Evolutionary conservation across 2,113 vertebrate species (phyloP).

Genomic region (Lepisosteus oculatus): DNA sequence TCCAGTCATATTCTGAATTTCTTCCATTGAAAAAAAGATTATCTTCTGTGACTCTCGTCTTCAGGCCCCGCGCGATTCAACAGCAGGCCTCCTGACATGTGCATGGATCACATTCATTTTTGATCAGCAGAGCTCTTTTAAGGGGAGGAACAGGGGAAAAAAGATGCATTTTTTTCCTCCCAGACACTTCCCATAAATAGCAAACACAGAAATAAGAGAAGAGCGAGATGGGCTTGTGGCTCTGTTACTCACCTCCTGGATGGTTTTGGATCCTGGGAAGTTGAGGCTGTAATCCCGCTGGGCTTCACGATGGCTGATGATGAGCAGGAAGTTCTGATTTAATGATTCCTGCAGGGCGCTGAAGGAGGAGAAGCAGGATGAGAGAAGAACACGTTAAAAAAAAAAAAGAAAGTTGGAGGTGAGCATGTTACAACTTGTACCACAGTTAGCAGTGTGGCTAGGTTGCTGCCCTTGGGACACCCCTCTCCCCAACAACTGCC

Average conservation of each 20-base stretch:
- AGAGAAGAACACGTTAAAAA: slow-evolving; percentile 10
- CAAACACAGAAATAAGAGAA: not conserved
- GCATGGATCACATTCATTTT: too few relatives aligned
- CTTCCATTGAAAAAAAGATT: too few relatives aligned
- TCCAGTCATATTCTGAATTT: too few relatives aligned
- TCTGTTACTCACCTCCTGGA: slow-evolving; percentile 88
- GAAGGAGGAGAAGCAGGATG: slow-evolving; percentile 65
- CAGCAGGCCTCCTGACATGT: too few relatives aligned
- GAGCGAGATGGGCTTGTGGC: not conserved
- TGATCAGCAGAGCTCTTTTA: too few relatives aligned
- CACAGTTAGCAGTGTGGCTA: slow-evolving; percentile 65
- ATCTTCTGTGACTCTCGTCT: too few relatives aligned
- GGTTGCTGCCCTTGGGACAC: slow-evolving; percentile 57
- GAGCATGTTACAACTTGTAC: slow-evolving; percentile 87
- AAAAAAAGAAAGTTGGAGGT: slow-evolving; percentile 70
- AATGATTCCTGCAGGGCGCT: slow-evolving; percentile 93
- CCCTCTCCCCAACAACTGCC: slow-evolving; percentile 49
- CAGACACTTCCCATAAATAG: not conserved
- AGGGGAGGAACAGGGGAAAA: too few relatives aligned
- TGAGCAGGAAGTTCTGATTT: slow-evolving; percentile 98
- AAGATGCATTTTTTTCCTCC: too few relatives aligned
- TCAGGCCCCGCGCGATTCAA: too few relatives aligned
- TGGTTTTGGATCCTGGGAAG: slow-evolving; percentile 96
- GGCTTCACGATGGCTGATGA: slow-evolving; percentile 94
- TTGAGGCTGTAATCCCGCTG: slow-evolving; percentile 98